A percentile compares a stretch with the other conserved stretches of the same genome.
Conservation (phyloP, 92 coral and sea anemone genomes). For the Scolanthus callimorphus region DNA sequence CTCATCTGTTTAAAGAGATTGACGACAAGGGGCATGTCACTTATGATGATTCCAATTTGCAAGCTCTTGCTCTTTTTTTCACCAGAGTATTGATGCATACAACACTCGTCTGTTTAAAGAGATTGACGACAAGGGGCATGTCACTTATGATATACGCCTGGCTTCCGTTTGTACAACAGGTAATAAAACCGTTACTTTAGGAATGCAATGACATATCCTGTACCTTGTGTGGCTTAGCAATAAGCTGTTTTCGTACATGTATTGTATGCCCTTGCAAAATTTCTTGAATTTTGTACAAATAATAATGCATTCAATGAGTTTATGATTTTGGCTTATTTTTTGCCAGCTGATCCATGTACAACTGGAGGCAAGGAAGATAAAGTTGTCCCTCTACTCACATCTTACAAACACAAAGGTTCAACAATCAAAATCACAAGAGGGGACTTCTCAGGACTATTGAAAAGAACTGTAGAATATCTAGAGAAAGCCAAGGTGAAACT, state of each 20-base stretch:
- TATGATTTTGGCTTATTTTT: neutral
- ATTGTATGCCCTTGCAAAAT: no score
- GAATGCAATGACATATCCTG: no score
- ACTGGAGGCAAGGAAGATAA: constrained; percentile 40
- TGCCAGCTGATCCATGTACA: neutral
- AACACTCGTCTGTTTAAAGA: constrained; percentile 87
- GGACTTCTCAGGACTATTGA: constrained; percentile 84
- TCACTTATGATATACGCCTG: constrained; percentile 64
- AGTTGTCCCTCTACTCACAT: constrained; percentile 47
- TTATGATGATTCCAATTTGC: no score
- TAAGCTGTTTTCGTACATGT: no score
- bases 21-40: constrained; percentile 47
- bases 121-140: constrained; percentile 39
- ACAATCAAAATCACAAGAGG: constrained; percentile 79
- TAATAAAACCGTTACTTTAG: no score
- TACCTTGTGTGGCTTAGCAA: no score
- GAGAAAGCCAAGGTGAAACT: constrained; percentile 71
- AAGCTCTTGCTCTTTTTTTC: no score
- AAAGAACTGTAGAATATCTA: constrained; percentile 69
- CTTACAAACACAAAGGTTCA: constrained; percentile 72
- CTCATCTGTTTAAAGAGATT: constrained; percentile 76
- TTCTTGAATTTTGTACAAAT: no score
- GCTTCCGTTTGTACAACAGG: constrained; percentile 89
- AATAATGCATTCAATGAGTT: neutral
- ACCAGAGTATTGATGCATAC: constrained; percentile 85